phyloP scores from a whole-genome alignment of 2,113 vertebrate species.

The Typhlomys cinereus region DNA sequence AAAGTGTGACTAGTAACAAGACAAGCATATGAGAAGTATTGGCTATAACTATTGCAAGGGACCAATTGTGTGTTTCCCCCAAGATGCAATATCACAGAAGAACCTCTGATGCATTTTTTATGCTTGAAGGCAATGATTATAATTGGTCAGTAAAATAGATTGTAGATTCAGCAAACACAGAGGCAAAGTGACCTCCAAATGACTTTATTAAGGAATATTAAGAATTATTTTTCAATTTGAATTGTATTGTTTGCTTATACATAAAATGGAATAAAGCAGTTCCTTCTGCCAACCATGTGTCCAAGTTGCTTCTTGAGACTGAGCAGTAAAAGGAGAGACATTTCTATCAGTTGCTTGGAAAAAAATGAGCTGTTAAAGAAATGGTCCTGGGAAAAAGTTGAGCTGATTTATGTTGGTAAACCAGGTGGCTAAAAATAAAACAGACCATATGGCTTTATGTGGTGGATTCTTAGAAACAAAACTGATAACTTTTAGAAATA shows the following conservation, averaged over 20 bases:
- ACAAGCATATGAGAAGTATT: not conserved
- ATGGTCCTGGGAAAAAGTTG: not conserved
- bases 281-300: not conserved
- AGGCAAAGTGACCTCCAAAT: not conserved
- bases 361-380: not conserved
- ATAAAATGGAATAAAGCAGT: not conserved
- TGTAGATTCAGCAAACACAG: not conserved
- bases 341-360: not conserved
- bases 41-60: not conserved
- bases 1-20: not conserved
- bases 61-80: not conserved
- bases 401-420: not conserved
- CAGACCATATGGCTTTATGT: not conserved
- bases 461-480: not conserved
- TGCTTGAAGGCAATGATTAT: not conserved
- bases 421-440: too few relatives aligned
- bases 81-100: not conserved
- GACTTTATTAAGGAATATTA: not conserved
- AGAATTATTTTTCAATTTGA: not conserved
- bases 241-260: not conserved
- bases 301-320: not conserved
- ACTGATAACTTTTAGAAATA: not conserved
- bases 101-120: not conserved
- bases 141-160: not conserved
- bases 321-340: not conserved